phyloP scores from a whole-genome alignment of 2,888 invertebrate species.

The Aleiodes leptofemur region DNA sequence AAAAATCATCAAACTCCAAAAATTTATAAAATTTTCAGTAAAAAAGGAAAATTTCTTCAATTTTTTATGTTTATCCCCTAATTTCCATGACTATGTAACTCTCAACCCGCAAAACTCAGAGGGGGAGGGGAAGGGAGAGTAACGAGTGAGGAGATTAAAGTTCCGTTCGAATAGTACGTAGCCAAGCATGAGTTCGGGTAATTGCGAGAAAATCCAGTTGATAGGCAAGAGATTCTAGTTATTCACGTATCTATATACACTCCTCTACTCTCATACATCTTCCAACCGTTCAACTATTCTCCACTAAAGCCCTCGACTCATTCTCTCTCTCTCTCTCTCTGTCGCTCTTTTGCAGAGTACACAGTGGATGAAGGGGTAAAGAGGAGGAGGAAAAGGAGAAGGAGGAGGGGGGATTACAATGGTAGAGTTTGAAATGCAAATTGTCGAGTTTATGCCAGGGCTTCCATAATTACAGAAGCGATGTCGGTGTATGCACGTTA shows the following conservation, averaged over 20 bases:
- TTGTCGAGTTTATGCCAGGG: constrained; percentile 57
- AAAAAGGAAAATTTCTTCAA: too few relatives aligned
- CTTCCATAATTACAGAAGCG: constrained; percentile 61
- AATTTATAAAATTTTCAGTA: too few relatives aligned
- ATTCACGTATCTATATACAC: constrained; percentile 2
- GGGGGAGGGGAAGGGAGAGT: not conserved
- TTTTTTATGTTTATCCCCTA: too few relatives aligned
- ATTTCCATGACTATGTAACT: too few relatives aligned
- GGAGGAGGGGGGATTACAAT: constrained; percentile 23
- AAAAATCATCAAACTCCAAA: too few relatives aligned
- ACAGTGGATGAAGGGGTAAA: not conserved
- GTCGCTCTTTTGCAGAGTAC: not conserved
- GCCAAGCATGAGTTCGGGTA: constrained; percentile 3
- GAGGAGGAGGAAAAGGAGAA: not conserved
- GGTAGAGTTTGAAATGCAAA: constrained; percentile 56
- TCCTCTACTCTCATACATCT: not conserved
- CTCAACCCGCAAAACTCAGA: too few relatives aligned
- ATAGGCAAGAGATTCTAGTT: constrained; percentile 35
- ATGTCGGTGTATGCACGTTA: constrained; percentile 51
- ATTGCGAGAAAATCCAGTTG: constrained; percentile 32
- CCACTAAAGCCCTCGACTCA: not conserved
- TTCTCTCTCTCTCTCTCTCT: not conserved
- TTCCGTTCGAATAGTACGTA: constrained; percentile 9
- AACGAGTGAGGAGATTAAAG: not conserved
- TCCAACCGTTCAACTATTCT: not conserved